A percentile compares a stretch with the other conserved stretches of the same genome.
Evolutionary conservation across 2,113 vertebrate genomes (phyloP).

Genomic region (Hippotragus niger): DNA sequence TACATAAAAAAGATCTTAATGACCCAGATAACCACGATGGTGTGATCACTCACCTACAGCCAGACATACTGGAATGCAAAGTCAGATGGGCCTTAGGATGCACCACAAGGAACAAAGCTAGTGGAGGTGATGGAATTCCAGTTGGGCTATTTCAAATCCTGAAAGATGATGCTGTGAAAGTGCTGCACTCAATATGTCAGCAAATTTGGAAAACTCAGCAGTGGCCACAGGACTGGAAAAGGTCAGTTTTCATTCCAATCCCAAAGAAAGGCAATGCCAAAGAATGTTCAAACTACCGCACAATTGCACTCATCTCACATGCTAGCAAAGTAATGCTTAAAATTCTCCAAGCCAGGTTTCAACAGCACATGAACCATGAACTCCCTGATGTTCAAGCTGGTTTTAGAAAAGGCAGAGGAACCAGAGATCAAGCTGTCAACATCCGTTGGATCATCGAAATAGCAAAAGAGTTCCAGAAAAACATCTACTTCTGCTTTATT

Average conservation of each 20-base stretch:
- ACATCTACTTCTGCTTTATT: neutral
- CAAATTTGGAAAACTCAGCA: neutral
- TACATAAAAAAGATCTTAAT: neutral
- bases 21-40: neutral
- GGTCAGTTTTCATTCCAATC: neutral
- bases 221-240: neutral
- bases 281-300: neutral
- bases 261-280: neutral
- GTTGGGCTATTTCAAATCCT: neutral
- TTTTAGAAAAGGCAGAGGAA: neutral
- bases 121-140: neutral
- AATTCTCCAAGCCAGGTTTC: neutral
- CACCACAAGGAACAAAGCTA: neutral
- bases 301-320: neutral
- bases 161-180: neutral
- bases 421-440: neutral
- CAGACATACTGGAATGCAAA: neutral
- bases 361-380: neutral
- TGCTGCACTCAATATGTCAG: neutral
- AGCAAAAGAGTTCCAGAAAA: neutral
- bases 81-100: neutral
- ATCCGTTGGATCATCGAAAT: accelerated
- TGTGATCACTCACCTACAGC: neutral
- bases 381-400: neutral
- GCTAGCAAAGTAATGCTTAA: neutral